Conservation (phyloP, 2,113 vertebrate species). For the Polypterus bichir region DNA sequence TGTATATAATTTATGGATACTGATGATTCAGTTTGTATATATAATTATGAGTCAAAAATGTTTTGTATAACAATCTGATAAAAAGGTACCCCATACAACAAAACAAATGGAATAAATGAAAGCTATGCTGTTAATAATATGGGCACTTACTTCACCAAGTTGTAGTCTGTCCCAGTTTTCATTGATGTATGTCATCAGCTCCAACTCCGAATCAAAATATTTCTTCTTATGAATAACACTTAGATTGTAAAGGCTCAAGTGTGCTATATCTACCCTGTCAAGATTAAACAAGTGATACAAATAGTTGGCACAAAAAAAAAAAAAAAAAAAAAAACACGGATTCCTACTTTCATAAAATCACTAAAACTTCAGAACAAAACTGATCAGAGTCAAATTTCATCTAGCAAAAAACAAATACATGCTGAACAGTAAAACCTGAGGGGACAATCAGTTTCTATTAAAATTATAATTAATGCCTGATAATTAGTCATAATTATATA, state of each 20-base stretch:
- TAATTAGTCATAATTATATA: too few relatives aligned
- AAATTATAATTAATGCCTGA: too few relatives aligned
- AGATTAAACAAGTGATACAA: conserved; percentile 1
- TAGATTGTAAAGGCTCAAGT: conserved; percentile 94
- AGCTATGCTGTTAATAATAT: too few relatives aligned
- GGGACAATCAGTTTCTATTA: too few relatives aligned
- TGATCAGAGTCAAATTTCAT: conserved; percentile 31
- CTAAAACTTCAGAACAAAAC: too few relatives aligned
- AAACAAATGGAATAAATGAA: conserved; percentile 10
- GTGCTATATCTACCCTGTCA: conserved; percentile 88
- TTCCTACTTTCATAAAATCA: too few relatives aligned
- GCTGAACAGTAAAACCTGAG: too few relatives aligned
- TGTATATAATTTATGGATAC: too few relatives aligned
- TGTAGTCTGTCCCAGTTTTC: conserved; percentile 93
- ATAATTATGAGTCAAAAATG: not conserved
- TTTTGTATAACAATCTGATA: not conserved
- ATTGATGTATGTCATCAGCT: conserved; percentile 91
- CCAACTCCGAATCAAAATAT: conserved; percentile 94
- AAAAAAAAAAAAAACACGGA: too few relatives aligned
- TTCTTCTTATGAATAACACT: conserved; percentile 98
- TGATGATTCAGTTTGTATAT: too few relatives aligned
- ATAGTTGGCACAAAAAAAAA: too few relatives aligned
- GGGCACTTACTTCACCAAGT: conserved; percentile 78
- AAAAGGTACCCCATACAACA: conserved; percentile 14
- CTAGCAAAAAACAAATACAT: conserved; percentile 19